Conservation (phyloP, 2,797 vertebrate genomes). For the Heterohyrax brucei region DNA sequence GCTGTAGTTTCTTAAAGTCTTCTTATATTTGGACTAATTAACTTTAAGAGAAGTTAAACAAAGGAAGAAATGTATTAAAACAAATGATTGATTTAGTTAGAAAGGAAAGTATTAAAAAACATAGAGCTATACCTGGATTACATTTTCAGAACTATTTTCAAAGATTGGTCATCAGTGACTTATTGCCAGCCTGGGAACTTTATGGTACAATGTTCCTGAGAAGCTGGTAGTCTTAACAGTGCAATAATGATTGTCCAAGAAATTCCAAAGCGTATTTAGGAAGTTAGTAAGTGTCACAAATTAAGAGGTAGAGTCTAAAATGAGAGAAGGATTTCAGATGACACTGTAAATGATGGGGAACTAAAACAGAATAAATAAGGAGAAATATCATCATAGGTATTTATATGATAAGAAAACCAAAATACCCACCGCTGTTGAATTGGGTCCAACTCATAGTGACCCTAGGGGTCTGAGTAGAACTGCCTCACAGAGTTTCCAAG, state of each 20-base stretch:
- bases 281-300: background rate
- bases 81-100: background rate
- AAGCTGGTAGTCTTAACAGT: background rate
- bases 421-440: too few species aligned
- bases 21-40: slow-evolving; percentile 21
- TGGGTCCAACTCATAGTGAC: too few species aligned
- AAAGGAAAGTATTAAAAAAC: background rate
- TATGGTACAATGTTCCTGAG: background rate
- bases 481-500: too few species aligned
- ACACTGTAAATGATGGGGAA: background rate
- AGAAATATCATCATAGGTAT: background rate
- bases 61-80: slow-evolving; percentile 24
- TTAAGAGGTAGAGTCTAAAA: background rate
- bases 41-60: slow-evolving; percentile 14
- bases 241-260: background rate
- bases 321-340: background rate
- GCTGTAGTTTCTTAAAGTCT: background rate
- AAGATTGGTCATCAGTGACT: background rate
- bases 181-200: background rate
- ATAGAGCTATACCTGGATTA: background rate
- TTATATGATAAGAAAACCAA: background rate
- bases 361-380: background rate
- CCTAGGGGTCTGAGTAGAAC: too few species aligned
- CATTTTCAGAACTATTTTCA: slow-evolving; percentile 13
- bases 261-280: background rate